Percentiles rank a stretch among this genome's conserved stretches.
These are phyloP conservation scores for Quadroppia sp. DNA, from an alignment of 2,888 invertebrate genomes.

Conservation along the genomic window DNA sequence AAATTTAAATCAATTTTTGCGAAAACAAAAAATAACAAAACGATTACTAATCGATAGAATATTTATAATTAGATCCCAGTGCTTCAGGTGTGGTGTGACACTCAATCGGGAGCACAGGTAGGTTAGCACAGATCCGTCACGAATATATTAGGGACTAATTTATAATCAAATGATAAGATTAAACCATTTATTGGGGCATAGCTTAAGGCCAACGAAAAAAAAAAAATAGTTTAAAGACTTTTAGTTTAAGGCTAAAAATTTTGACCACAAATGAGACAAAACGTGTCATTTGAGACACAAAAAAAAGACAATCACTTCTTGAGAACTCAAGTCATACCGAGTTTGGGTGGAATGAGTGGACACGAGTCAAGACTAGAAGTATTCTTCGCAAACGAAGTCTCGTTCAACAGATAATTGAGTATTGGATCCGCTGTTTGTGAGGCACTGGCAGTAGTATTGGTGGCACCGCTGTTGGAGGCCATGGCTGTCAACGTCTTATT, in stretches of 20 bases:
- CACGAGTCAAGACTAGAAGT: constrained; percentile 16
- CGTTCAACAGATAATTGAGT: background rate
- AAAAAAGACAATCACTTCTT: background rate
- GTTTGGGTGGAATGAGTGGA: constrained; percentile 29
- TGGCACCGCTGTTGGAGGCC: background rate
- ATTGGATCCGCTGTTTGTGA: background rate
- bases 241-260: too few species aligned
- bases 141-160: background rate
- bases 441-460: background rate
- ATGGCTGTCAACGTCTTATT: constrained; percentile 56
- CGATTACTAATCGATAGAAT: too few species aligned
- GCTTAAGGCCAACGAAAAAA: background rate
- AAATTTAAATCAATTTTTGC: too few species aligned
- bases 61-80: too few species aligned
- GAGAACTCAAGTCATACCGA: constrained; percentile 17
- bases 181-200: background rate
- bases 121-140: too few species aligned
- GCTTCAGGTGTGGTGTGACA: too few species aligned
- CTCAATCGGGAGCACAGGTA: too few species aligned
- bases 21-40: too few species aligned
- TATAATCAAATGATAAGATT: background rate
- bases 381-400: background rate
- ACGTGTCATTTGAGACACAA: background rate
- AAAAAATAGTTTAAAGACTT: background rate
- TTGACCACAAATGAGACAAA: background rate